Evolutionary conservation across 1,140 invertebrate genomes (phyloP), one percentile per base, ranked within the genome.

Genomic region (Bombus waltoni): DNA sequence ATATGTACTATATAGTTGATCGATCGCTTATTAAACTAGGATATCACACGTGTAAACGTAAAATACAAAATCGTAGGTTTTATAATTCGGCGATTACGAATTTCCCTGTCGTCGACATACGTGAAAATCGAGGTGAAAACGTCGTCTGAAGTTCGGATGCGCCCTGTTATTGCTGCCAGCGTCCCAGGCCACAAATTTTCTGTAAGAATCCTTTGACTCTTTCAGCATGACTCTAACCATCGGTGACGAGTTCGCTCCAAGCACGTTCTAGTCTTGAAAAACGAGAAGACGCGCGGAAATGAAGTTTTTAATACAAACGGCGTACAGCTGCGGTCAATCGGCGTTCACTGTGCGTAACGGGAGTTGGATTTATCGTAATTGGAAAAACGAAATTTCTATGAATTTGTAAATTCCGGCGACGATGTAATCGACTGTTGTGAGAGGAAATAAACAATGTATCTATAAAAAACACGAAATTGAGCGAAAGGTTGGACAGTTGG

Each of bases 191-290:
- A 38, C 53, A n/a, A 62, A 59, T 40, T 77, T 38, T 11, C 32
- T 2, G 25, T 28, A 28, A 59, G 57, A 28, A 77, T 3, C 38
- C 38, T 62, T n/a, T 38, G 38, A 62, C 35, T 18, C 6, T 18
- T 65, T 77, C 38, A 32, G 40, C 1, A 38, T 11, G 40, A 77
- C 75, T 65, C 75, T 65, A 40, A n/a, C 9, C 62, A 65, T 10
- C 59, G 38, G 11, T 10, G 38, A 65, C 40, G 15, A 40, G 75
- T 53, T 53, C 18, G 18, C 47, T 53, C 1, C 18, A 53, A 53
- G 75, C 15, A 38, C 40, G 59, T 77, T 65, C 65, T 62, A 44
- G 65, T 32, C n/a, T 44, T 42, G 76, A n/a, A 42, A 65, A 78
- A 32, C 40, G 38, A 6, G 15, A 65, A 42, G 40, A 62, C 38